These are phyloP conservation scores for Cerastoderma edule DNA, from an alignment of 2,888 invertebrate genomes.

Conservation along the genomic window DNA sequence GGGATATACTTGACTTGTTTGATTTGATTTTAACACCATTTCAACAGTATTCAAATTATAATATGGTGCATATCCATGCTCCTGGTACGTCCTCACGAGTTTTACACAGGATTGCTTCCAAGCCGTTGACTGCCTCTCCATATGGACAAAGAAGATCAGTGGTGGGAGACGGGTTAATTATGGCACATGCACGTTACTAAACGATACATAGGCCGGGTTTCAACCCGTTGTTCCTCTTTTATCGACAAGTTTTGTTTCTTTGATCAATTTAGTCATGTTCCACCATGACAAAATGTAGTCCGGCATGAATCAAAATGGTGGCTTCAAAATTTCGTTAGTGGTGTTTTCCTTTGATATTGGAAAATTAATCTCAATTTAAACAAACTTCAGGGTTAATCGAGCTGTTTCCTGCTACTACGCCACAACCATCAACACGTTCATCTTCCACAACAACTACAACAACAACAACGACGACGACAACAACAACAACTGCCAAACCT, in stretches of 20 bases:
- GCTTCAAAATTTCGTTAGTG: not conserved
- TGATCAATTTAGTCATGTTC: too few species aligned
- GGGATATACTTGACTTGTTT: not conserved
- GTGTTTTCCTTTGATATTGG: not conserved
- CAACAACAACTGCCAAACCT: not conserved
- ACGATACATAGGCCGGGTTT: too few species aligned
- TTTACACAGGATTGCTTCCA: not conserved
- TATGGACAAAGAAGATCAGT: too few species aligned
- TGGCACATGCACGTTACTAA: too few species aligned
- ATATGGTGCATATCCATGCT: not conserved
- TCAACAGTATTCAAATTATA: not conserved
- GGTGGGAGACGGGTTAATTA: too few species aligned
- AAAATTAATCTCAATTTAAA: not conserved
- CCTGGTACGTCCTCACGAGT: not conserved
- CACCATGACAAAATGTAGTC: not conserved
- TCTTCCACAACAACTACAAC: not conserved
- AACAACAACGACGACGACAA: slow-evolving; percentile 12
- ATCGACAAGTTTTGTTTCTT: not conserved
- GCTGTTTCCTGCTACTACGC: not conserved
- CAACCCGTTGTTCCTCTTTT: too few species aligned
- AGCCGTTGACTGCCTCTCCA: too few species aligned
- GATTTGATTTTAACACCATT: not conserved
- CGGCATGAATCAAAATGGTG: not conserved
- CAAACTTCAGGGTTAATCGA: slow-evolving; percentile 15
- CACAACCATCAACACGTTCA: not conserved